Evolutionary conservation across 2,113 vertebrate genomes (phyloP).

Genomic region (Hymenochirus boettgeri): DNA sequence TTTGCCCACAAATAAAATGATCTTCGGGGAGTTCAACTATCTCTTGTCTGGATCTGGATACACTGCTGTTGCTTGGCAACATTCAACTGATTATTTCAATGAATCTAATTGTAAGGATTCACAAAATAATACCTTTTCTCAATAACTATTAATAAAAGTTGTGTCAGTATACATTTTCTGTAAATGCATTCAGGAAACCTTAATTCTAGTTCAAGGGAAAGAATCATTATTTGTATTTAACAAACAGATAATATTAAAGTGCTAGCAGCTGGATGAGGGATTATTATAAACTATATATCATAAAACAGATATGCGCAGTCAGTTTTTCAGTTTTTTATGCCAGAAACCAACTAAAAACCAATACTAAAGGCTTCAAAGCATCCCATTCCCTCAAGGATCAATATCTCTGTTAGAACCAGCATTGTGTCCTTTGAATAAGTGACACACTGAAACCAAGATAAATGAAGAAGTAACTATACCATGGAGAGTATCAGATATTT

Average conservation of each 20-base stretch:
- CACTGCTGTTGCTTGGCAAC: neutral
- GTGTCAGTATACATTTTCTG: neutral
- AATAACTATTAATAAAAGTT: neutral
- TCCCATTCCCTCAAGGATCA: slow-evolving; percentile 26
- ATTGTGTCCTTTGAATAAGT: slow-evolving; percentile 34
- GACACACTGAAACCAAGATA: slow-evolving; percentile 29
- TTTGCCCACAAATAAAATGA: no score
- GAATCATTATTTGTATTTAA: no score
- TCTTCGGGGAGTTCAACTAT: no score
- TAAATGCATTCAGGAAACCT: neutral
- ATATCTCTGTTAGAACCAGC: slow-evolving; percentile 25
- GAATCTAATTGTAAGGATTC: neutral
- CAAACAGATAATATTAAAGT: no score
- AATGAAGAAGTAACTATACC: slow-evolving; percentile 38
- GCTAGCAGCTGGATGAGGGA: no score
- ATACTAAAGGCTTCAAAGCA: slow-evolving; percentile 14
- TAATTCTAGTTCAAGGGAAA: no score
- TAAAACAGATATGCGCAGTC: no score
- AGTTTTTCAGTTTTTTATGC: neutral
- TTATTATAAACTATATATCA: no score
- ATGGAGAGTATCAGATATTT: slow-evolving; percentile 33
- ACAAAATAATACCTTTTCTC: neutral
- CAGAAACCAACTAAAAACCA: slow-evolving; percentile 5
- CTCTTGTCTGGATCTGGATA: neutral
- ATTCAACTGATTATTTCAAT: neutral